Base-by-base conservation (phyloP, 2,888 invertebrate species). In the Agrochola lychnidis region DNA sequence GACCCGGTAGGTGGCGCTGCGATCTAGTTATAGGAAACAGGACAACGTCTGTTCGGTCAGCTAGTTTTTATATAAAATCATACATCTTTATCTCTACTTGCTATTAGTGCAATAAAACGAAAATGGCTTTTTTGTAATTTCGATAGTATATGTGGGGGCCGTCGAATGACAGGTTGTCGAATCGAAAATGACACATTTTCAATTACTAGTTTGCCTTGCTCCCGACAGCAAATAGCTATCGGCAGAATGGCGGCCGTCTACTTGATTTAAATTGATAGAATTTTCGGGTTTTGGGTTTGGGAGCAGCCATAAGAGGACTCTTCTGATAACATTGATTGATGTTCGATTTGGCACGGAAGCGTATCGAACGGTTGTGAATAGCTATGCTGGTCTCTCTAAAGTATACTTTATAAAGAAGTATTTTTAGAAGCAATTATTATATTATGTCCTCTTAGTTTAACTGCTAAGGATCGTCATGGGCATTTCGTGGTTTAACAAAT, bases 381-480 rank as follows among this genome's bases (percentile, higher is more conserved):
- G 16, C 30, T 30, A 7, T 59, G 30, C 7, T 16, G 1, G 59
- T 59, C 7, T 59, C 30, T 30, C 3, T 16, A 30, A 30, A 59
- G 30, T 59, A 9, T 30, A 30, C 30, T 59, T 59, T 16, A 19
- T 30, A 19, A 9, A 19, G 4, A 30, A 30, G 30, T 30, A 30
- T 59, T 16, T 70, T 57, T 40, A 56, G 25, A 40, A 53, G 16
- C 9, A 48, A 76, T 6, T 14, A 76, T 9, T 14, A 30, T 45
- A 16, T 59, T 30, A n/a, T n/a, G n/a, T 2, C 16, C 5, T 45
- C 3, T 14, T 19, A 51, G 22, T 1, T n/a, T 6, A 62, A 63
- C 19, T 51, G n/a, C 14, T 9, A 16, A 68, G 62, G 22, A 74
- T 51, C 56, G 42, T 42, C 74, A 75, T 45, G 56, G 51, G 19